phyloP scores from a whole-genome alignment of 2,797 vertebrate species.

The Leucoraja ocellata region DNA sequence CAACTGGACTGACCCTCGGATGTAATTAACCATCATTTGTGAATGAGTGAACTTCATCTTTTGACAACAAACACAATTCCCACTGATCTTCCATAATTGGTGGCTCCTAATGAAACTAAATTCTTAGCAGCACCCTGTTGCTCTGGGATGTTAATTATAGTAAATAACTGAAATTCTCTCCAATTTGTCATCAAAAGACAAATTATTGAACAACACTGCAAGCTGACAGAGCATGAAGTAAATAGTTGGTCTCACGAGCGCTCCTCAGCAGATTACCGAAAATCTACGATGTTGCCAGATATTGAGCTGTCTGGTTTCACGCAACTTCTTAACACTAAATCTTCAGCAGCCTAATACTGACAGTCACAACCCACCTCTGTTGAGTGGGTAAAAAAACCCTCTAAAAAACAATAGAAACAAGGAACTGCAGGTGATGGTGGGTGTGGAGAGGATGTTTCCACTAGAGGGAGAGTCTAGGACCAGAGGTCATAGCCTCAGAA shows the following conservation, averaged over 20 bases:
- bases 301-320: neutral
- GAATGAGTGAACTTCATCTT: neutral
- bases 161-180: neutral
- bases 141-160: neutral
- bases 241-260: neutral
- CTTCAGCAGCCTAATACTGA: neutral
- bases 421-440: no score
- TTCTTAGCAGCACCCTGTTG: neutral
- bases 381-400: neutral
- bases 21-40: neutral
- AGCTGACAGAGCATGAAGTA: neutral
- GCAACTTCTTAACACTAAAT: neutral
- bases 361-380: neutral
- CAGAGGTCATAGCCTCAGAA: no score
- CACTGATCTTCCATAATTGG: conserved; percentile 14
- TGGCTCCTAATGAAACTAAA: neutral
- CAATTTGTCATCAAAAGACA: neutral
- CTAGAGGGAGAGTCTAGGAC: no score
- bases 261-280: neutral
- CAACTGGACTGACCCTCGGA: neutral
- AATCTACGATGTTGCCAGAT: neutral
- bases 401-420: no score
- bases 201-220: neutral
- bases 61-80: neutral
- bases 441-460: no score